Conservation (phyloP, 2,797 vertebrate genomes). For the Odontamblyopus rebecca region DNA sequence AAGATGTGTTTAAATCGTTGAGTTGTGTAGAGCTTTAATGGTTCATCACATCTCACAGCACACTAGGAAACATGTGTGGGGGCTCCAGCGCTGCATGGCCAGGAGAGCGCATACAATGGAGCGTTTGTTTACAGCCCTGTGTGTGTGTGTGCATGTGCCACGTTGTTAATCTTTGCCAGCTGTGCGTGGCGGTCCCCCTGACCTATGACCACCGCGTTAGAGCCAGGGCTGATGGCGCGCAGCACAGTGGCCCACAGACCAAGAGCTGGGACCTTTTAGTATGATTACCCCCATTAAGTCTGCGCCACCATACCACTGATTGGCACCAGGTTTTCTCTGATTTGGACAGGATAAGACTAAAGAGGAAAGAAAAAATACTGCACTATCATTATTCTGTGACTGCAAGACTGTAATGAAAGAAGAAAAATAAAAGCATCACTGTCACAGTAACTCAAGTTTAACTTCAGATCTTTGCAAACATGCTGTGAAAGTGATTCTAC, state of each 20-base stretch:
- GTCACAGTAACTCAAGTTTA: not conserved
- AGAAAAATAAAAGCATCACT: not conserved
- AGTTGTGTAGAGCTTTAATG: constrained; percentile 32
- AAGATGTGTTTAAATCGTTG: constrained; percentile 6
- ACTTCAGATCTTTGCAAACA: not conserved
- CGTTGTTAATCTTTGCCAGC: constrained; percentile 77
- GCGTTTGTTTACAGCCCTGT: constrained; percentile 61
- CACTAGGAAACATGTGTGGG: constrained; percentile 42
- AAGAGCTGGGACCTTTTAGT: constrained; percentile 68
- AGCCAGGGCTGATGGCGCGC: constrained; percentile 42
- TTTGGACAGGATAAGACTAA: not conserved
- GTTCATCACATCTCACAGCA: constrained; percentile 36
- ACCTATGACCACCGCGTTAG: constrained; percentile 62
- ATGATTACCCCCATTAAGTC: constrained; percentile 69
- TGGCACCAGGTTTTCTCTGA: constrained; percentile 48
- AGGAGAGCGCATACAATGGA: constrained; percentile 55
- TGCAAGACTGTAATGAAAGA: not conserved
- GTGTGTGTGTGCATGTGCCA: constrained; percentile 59
- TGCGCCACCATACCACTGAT: constrained; percentile 48
- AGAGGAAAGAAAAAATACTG: not conserved
- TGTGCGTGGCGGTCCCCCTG: constrained; percentile 63
- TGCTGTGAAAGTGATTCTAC: too few species aligned
- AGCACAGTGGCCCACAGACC: constrained; percentile 36
- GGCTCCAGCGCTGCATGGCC: constrained; percentile 21
- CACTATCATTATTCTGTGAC: too few species aligned